These are phyloP conservation scores for Hippolais icterina DNA, from an alignment of 2,113 vertebrate species.

Conservation along the genomic window DNA sequence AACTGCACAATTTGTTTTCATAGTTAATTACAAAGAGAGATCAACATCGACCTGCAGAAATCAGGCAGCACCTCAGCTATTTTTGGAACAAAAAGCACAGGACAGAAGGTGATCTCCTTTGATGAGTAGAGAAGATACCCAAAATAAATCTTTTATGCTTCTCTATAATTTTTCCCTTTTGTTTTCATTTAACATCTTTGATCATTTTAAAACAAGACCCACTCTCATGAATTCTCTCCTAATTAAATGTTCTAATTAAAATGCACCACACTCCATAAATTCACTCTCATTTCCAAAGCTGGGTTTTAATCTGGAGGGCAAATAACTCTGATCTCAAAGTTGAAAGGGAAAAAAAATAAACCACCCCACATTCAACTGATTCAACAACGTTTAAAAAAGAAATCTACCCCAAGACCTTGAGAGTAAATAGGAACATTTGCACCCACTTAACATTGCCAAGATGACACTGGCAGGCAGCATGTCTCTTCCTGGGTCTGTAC, in stretches of 20 bases:
- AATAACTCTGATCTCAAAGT: slow-evolving; percentile 5
- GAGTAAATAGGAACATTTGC: not conserved
- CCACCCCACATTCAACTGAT: not conserved
- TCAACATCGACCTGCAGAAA: slow-evolving; percentile 31
- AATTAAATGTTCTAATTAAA: slow-evolving; percentile 64
- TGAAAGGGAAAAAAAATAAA: not conserved
- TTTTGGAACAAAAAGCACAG: slow-evolving; percentile 46
- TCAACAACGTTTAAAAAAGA: not conserved
- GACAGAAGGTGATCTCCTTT: slow-evolving; percentile 39
- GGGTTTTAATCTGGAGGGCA: slow-evolving; percentile 46
- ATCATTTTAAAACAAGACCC: slow-evolving; percentile 39
- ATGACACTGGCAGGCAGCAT: not conserved
- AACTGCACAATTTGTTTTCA: not conserved
- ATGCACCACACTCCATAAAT: slow-evolving; percentile 46
- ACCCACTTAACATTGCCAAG: not conserved
- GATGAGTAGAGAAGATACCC: not conserved
- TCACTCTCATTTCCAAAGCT: slow-evolving; percentile 38
- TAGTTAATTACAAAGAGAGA: slow-evolving; percentile 49
- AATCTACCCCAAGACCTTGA: not conserved
- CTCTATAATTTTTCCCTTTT: slow-evolving; percentile 6
- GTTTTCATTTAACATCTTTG: slow-evolving; percentile 51
- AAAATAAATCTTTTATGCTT: slow-evolving; percentile 44
- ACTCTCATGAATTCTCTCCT: slow-evolving; percentile 41
- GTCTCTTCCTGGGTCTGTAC: not conserved
- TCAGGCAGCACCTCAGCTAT: slow-evolving; percentile 35